These are phyloP conservation scores for Catharus bicknelli DNA, from an alignment of 2,113 vertebrate genomes.

Conservation along the genomic window DNA sequence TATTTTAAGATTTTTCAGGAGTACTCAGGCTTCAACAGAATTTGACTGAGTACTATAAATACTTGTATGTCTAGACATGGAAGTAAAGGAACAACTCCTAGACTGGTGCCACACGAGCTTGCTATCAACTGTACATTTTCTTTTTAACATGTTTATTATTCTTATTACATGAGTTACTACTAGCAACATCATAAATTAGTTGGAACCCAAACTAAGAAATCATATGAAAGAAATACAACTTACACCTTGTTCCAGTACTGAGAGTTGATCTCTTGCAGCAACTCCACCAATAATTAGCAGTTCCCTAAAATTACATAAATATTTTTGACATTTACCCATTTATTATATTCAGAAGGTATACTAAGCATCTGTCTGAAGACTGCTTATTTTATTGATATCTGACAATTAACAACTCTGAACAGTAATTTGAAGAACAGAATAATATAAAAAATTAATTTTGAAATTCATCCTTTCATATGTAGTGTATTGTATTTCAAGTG, in stretches of 20 bases:
- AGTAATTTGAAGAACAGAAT: not conserved
- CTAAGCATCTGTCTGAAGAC: not conserved
- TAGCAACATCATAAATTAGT: not conserved
- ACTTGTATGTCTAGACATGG: not conserved
- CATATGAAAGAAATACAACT: constrained; percentile 39
- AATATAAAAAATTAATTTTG: not conserved
- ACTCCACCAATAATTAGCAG: constrained; percentile 96
- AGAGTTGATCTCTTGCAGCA: constrained; percentile 92
- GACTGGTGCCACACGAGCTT: not conserved
- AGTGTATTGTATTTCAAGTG: not conserved
- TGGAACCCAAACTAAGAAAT: not conserved
- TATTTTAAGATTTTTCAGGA: not conserved
- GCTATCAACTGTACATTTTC: not conserved
- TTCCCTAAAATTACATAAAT: constrained; percentile 77
- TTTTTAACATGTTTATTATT: not conserved
- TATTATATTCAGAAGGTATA: not conserved
- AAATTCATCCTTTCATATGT: not conserved
- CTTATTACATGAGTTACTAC: not conserved
- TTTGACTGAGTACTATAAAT: not conserved
- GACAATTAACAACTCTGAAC: not conserved
- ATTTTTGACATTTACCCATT: not conserved
- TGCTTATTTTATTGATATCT: not conserved
- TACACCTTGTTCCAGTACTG: constrained; percentile 91
- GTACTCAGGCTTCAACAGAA: not conserved
- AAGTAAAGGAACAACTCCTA: not conserved